Base-by-base conservation (phyloP, 1,140 invertebrate species). In the Meteorus sp. region DNA sequence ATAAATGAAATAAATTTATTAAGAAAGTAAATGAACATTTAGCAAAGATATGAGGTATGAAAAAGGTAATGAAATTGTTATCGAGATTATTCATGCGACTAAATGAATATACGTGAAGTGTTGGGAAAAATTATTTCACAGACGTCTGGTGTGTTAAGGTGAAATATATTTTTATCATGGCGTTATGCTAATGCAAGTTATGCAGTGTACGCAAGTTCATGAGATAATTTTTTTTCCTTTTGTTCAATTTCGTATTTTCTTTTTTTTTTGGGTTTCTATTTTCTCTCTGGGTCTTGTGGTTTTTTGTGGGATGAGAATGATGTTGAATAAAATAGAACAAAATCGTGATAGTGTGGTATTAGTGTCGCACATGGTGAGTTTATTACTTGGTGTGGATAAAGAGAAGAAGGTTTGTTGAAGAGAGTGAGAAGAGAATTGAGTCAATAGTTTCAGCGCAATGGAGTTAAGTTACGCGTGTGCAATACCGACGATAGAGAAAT, bases 331-430 rank as follows among this genome's bases (percentile, higher is more conserved):
- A 56, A 57, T 39, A 57, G 39, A 47, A 53, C 35, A 53, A 53
- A 57, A 54, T 48, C 17, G 8, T 25, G 25, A 19, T 35, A 25
- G 23, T 41, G 29, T 23, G 17, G 25, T 47, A 33, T 35, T 47
- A 48, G 55, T 48, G 27, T 29, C 43, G 20, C 45, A 7, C 35
- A 48, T 27, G 19, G 19, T 27, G 53, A 63, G 64, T 67, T 73
- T 75, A 72, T 75, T 71, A 69, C 66, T 35, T 25, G 33, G 50
- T n/a, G n/a, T n/a, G n/a, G n/a, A n/a, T n/a, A n/a, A n/a, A 68
- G 68, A 73, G 72, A 74, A 67, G 73, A 61, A 64, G 64, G 68
- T 33, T 7, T 33, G 11, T 33, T 7, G 20, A 8, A 23, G 7
- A 6, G 20, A 19, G 17, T 17, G 15, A n/a, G 23, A 15, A 39